A percentile compares a stretch with the other conserved stretches of the same genome.
Evolutionary conservation across 2,888 invertebrate genomes (phyloP).

Genomic region (Drosophila borborema): DNA sequence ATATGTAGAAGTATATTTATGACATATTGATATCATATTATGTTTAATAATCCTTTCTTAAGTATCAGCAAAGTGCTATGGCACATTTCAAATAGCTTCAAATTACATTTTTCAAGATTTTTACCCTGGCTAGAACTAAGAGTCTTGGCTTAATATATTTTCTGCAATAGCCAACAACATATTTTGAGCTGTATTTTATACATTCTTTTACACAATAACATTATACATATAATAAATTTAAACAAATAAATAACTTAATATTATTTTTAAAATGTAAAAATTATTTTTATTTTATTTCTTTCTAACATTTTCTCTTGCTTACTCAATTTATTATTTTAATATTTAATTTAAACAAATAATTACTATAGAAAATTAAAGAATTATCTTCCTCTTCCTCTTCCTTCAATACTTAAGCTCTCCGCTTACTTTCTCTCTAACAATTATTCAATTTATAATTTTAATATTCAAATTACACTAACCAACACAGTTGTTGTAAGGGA

Average conservation of each 20-base stretch:
- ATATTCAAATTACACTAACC: neutral
- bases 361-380: too few species aligned
- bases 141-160: neutral
- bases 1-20: neutral
- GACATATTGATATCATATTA: neutral
- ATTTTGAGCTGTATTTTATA: neutral
- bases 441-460: slow-evolving; percentile 4
- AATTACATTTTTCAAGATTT: neutral
- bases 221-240: neutral
- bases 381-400: neutral
- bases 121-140: too few species aligned
- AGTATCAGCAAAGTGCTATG: too few species aligned
- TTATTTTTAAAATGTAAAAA: too few species aligned
- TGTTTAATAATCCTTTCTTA: neutral
- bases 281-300: too few species aligned
- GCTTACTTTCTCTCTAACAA: neutral
- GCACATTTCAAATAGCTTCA: neutral
- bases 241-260: too few species aligned
- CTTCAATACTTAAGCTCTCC: neutral
- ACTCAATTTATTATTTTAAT: too few species aligned
- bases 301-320: too few species aligned
- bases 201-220: neutral
- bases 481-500: neutral
- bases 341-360: too few species aligned
- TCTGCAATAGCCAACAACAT: neutral